Base-by-base conservation (phyloP, 1,140 invertebrate species). In the Anoplolepis gracilipes region DNA sequence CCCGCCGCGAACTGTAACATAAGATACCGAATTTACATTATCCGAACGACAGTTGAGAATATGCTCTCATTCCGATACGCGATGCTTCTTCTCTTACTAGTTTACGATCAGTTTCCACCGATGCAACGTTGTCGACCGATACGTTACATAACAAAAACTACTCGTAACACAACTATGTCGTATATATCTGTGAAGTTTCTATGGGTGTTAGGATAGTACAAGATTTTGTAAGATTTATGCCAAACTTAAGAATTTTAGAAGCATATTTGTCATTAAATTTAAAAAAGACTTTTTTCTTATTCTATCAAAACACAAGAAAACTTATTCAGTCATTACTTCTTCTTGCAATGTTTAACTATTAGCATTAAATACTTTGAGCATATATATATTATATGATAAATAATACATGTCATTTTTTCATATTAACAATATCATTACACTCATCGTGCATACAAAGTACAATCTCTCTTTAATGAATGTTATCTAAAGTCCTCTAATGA, bases 21-120 rank as follows among this genome's bases (percentile, higher is more conserved):
- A 61, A 82, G 59, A 82, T 73, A 13, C n/a, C 55, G 61, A 73
- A 82, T 82, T 73, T 59, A 82, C 78, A 59, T 59, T 53, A 81
- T 72, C 33, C 49, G 49, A 16, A 7, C 30, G 49, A 57, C 46
- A 81, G 36, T 70, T 36, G 36, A 28, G 67, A 72, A 72, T 57
- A 59, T 42, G 39, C 53, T 79, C 49, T 69, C 76, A 30, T 19
- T 19, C 13, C 36, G 67, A 82, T 73, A 73, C 19, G 25, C 65
- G 49, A 57, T 28, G 53, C 36, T 59, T 82, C 67, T 49, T 49
- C 46, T 19, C 16, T 59, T 72, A 73, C 36, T 57, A 70, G 64
- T 79, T 55, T 79, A 81, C 53, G 36, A 67, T 22, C 22, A 64
- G 33, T 33, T 67, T 69, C n/a, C 62, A 64, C 62, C 62, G 22